A percentile compares a stretch with the other conserved stretches of the same genome.
phyloP scores from a whole-genome alignment of 1,140 invertebrate species.

The Dreissena rostriformis region DNA sequence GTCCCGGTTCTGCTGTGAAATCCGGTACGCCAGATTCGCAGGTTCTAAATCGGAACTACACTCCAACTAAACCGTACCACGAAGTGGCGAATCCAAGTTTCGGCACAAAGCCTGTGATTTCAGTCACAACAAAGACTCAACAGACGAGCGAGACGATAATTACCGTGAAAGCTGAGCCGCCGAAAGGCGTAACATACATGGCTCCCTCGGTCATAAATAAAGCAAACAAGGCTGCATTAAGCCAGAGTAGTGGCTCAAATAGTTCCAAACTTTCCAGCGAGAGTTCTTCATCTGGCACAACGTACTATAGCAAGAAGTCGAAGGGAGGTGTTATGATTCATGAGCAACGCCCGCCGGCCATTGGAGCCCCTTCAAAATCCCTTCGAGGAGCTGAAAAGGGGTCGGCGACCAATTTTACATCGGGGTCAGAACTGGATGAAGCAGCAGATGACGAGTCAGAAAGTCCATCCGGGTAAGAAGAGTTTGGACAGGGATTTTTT shows the following conservation, averaged over 20 bases:
- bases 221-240: constrained; percentile 44
- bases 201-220: constrained; percentile 54
- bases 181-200: constrained; percentile 44
- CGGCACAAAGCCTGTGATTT: constrained; percentile 27
- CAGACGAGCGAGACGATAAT: constrained; percentile 55
- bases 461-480: constrained; percentile 71
- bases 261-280: constrained; percentile 34
- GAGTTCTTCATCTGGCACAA: constrained; percentile 52
- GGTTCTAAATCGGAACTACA: constrained; percentile 76
- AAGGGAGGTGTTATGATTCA: constrained; percentile 64
- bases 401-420: constrained; percentile 24
- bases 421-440: constrained; percentile 35
- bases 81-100: constrained; percentile 62
- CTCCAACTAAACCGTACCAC: constrained; percentile 74
- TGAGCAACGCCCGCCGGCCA: constrained; percentile 69
- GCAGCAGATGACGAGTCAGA: constrained; percentile 53
- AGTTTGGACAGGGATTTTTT: too few species aligned
- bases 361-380: constrained; percentile 66
- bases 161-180: constrained; percentile 22
- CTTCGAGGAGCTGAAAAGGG: constrained; percentile 54
- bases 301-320: constrained; percentile 70
- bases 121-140: constrained; percentile 41
- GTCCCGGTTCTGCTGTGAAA: constrained; percentile 30
- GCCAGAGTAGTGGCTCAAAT: constrained; percentile 8
- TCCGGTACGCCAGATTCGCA: constrained; percentile 50